Conservation (phyloP, 2,113 vertebrate genomes). For the Cephalopholis sonnerati region DNA sequence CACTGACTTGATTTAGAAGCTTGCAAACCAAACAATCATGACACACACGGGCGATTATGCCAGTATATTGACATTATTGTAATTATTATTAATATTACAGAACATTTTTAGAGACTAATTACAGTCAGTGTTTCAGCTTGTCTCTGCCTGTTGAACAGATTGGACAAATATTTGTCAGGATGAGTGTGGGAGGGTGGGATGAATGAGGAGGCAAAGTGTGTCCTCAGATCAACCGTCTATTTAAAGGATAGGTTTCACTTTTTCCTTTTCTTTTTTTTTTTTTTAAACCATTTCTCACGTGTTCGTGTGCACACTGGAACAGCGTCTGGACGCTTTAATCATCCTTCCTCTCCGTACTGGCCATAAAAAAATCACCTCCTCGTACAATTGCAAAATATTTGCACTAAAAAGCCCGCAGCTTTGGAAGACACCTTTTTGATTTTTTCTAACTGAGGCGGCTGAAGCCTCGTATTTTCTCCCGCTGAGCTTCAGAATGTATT, state of each 20-base stretch:
- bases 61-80: not conserved
- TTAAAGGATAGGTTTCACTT: not conserved
- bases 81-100: not conserved
- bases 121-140: not conserved
- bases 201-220: not conserved
- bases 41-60: not conserved
- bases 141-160: not conserved
- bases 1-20: not conserved
- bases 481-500: no score
- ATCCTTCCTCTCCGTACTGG: not conserved
- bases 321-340: no score
- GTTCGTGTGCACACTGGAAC: no score
- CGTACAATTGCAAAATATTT: not conserved
- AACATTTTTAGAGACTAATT: not conserved
- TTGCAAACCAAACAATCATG: not conserved
- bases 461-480: no score
- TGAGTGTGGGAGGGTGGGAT: not conserved
- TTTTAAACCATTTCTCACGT: no score
- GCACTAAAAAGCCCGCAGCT: not conserved
- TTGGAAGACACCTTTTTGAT: no score
- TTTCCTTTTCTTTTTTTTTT: not conserved
- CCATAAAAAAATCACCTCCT: not conserved
- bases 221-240: not conserved
- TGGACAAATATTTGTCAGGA: not conserved
- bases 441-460: no score